Percentiles rank a stretch among this genome's conserved stretches.
Conservation (phyloP, 2,797 vertebrate genomes). For the Benthosema pterotum region DNA sequence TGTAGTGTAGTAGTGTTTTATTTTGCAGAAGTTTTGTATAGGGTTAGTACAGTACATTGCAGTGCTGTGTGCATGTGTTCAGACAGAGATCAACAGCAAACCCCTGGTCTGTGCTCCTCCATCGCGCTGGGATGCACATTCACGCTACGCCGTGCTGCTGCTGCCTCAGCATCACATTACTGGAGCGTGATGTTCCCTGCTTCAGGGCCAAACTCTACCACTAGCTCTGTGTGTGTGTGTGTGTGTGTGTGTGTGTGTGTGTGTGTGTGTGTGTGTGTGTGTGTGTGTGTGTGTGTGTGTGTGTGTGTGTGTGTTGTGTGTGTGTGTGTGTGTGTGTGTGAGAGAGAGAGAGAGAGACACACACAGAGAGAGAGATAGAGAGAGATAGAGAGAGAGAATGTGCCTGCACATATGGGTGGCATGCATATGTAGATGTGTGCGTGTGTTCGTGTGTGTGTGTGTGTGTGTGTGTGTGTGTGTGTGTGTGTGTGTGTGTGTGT, state of each 20-base stretch:
- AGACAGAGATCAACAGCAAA: conserved; percentile 56
- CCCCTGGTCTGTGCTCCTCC: conserved; percentile 40
- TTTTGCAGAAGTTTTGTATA: too few species aligned
- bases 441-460: conserved; percentile 25
- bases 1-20: not conserved
- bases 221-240: conserved; percentile 25
- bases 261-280: conserved; percentile 24
- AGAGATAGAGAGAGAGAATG: too few species aligned
- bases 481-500: not conserved
- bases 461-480: conserved; percentile 11
- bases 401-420: too few species aligned
- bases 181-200: conserved; percentile 78
- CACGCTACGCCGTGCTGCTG: conserved; percentile 61
- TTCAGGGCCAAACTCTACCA: conserved; percentile 65
- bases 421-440: conserved; percentile 5
- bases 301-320: conserved; percentile 14
- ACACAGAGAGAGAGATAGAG: too few species aligned
- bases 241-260: conserved; percentile 46
- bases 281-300: conserved; percentile 20
- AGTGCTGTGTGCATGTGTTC: conserved; percentile 35
- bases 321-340: conserved; percentile 1
- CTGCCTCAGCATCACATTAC: conserved; percentile 76
- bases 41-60: too few species aligned
- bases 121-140: conserved; percentile 56
- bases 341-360: too few species aligned